Evolutionary conservation across 2,888 invertebrate species (phyloP).

Genomic region (Pristionchus maxplancki): DNA sequence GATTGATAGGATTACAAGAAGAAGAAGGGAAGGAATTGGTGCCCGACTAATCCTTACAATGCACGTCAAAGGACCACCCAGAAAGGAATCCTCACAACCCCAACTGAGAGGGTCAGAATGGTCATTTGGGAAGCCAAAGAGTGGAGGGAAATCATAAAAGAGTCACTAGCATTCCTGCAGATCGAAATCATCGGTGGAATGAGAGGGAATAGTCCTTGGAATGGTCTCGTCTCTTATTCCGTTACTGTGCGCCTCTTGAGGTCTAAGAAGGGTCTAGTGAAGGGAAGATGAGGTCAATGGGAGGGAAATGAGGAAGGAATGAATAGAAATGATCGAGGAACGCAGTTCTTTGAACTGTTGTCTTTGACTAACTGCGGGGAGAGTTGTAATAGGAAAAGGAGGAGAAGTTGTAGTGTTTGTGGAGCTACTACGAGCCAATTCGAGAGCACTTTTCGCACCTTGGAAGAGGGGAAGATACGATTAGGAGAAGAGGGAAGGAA

Average conservation of each 20-base stretch:
- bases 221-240: not conserved
- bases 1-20: slow-evolving; percentile 19
- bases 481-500: not conserved
- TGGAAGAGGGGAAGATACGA: not conserved
- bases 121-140: slow-evolving; percentile 17
- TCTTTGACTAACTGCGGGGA: not conserved
- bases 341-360: not conserved
- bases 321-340: not conserved
- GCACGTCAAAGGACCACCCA: not conserved
- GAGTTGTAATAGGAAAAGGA: not conserved
- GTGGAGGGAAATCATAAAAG: not conserved
- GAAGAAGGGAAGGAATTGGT: not conserved
- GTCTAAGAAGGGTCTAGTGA: not conserved
- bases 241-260: not conserved
- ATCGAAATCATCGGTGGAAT: not conserved
- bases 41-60: not conserved
- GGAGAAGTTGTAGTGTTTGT: not conserved
- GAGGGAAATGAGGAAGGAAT: not conserved
- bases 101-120: not conserved
- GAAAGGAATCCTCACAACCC: not conserved
- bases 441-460: slow-evolving; percentile 25
- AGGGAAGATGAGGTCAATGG: slow-evolving; percentile 13
- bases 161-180: not conserved
- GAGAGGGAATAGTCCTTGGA: not conserved
- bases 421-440: not conserved